Base-by-base conservation (phyloP, 2,113 vertebrate genomes). In the Rhadina sibilatrix region DNA sequence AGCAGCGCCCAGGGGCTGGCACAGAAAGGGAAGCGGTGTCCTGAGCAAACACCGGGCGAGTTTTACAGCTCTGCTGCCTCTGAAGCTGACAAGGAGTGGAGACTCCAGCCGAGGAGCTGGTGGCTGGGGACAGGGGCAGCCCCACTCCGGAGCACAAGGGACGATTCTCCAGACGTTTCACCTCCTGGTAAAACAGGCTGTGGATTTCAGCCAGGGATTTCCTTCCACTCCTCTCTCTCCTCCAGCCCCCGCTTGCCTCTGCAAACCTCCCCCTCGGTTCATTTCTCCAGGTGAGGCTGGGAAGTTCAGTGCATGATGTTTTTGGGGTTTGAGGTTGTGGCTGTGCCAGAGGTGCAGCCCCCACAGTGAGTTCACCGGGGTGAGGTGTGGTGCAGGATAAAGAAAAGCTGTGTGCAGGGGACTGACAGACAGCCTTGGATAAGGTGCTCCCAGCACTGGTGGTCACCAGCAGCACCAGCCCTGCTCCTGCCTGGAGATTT, bases 331-430 rank as follows among this genome's bases (percentile, higher is more conserved):
- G 79, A n/a, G 60, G 63, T 1, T 15, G 66, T 16, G 57, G 57
- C 6, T 0, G 0, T 35, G 53, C 25, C n/a, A 21, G 52, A 5
- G 28, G 40, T 50, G 71, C 75, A 87, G 52, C 15, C 49, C 30
- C 49, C 2, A 1, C 1, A 0, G 18, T 1, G 5, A 23, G 17
- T 24, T 87, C 57, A 66, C 6, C 2, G 0, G 50, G 30, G 11
- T 0, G 13, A 81, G 79, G 40, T 7, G 33, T 69, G 78, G 11
- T 28, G 49, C 7, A 6, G 44, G 42, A 38, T 21, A 19, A 56
- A 61, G 76, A 28, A 50, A 20, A 74, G 33, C 87, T 0, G 0
- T 0, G 0, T 38, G 33, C 40, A 54, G 72, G 74, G 76, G 7
- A n/a, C 50, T 37, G 42, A 50, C 35, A 27, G 80, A 22, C 64